phyloP scores from a whole-genome alignment of 2,113 vertebrate genomes.

The Albula goreensis region DNA sequence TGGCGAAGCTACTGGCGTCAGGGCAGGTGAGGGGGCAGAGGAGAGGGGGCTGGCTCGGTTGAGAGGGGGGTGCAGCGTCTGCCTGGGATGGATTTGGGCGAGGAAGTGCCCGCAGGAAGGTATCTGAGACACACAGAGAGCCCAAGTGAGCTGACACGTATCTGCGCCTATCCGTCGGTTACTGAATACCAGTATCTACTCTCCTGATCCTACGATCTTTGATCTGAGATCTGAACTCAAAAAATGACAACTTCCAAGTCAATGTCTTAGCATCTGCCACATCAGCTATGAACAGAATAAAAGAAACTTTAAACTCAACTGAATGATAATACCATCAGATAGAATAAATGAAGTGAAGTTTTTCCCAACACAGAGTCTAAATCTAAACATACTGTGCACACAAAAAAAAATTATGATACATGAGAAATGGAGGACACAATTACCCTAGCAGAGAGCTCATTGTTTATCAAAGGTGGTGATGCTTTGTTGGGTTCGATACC shows the following conservation, averaged over 20 bases:
- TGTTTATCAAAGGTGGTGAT: too few species aligned
- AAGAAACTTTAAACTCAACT: neutral
- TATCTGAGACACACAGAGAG: constrained; percentile 66
- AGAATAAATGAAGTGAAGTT: neutral
- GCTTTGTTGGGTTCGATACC: too few species aligned
- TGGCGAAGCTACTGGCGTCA: constrained; percentile 89
- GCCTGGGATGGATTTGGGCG: constrained; percentile 59
- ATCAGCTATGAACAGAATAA: neutral
- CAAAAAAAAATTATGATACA: too few species aligned
- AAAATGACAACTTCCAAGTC: neutral
- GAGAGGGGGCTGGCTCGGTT: constrained; percentile 71
- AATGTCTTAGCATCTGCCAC: neutral
- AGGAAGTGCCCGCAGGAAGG: constrained; percentile 81
- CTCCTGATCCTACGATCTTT: neutral
- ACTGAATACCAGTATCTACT: neutral
- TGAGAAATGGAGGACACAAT: too few species aligned
- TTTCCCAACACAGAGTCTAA: too few species aligned
- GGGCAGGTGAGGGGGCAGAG: constrained; percentile 83
- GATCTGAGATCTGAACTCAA: neutral
- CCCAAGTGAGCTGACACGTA: neutral
- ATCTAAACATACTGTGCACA: too few species aligned
- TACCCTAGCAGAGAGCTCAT: too few species aligned
- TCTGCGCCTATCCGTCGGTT: neutral
- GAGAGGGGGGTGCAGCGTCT: constrained; percentile 61
- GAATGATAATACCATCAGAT: neutral